A percentile compares a stretch with the other conserved stretches of the same genome.
These are phyloP conservation scores for Probosciger aterrimus DNA, from an alignment of 2,113 vertebrate species.

Conservation along the genomic window DNA sequence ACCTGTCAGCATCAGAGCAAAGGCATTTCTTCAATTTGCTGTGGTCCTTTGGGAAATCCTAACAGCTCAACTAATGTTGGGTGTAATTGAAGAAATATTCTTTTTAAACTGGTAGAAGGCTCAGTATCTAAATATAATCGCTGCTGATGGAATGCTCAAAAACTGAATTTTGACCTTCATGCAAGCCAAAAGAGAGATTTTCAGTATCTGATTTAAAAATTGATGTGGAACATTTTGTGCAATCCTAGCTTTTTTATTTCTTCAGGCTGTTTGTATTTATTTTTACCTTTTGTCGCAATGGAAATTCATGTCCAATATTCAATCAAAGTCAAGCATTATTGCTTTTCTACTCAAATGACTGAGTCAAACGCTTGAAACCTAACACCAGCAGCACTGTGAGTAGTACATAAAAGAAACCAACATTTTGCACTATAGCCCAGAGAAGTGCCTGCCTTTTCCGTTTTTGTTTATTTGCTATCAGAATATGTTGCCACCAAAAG, in stretches of 20 bases:
- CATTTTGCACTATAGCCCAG: not conserved
- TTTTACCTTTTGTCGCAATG: not conserved
- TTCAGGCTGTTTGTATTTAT: not conserved
- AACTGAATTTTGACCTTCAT: constrained; percentile 30
- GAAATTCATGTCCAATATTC: not conserved
- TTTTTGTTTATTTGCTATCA: not conserved
- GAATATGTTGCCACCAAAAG: not conserved
- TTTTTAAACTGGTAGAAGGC: not conserved
- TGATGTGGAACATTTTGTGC: not conserved
- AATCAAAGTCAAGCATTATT: constrained; percentile 26
- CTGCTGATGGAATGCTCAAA: not conserved
- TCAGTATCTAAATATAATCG: not conserved
- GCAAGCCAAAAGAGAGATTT: not conserved
- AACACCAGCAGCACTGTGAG: not conserved
- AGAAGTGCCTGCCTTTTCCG: not conserved
- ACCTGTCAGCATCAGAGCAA: not conserved
- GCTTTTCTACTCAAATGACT: constrained; percentile 25
- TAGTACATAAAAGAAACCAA: constrained; percentile 33
- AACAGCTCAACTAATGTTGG: not conserved
- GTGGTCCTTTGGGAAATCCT: not conserved
- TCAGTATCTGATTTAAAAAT: not conserved
- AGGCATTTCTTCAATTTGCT: not conserved
- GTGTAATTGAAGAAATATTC: not conserved
- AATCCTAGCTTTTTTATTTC: not conserved
- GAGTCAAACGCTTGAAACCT: constrained; percentile 55